phyloP scores from a whole-genome alignment of 2,888 invertebrate species.

The Drosophila picticornis region DNA sequence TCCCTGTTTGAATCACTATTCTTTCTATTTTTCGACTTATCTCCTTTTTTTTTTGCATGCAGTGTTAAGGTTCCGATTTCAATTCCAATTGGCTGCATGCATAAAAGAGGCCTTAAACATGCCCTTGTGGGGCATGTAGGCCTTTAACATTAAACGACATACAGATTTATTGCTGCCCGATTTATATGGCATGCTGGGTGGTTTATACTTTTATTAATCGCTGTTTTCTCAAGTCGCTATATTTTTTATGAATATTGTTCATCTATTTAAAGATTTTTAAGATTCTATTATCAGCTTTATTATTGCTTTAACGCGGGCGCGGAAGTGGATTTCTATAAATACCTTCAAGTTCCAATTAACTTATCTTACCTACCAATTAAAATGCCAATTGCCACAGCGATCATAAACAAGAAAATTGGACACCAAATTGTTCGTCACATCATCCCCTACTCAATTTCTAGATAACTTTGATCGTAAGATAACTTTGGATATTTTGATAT shows the following conservation, averaged over 20 bases:
- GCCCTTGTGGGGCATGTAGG: constrained; percentile 21
- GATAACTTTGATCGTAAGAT: background rate
- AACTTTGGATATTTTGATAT: background rate
- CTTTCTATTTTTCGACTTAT: constrained; percentile 14
- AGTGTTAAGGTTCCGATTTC: constrained; percentile 51
- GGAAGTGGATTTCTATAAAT: background rate
- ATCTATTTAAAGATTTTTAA: background rate
- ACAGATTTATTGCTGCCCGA: background rate
- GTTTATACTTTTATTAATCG: background rate
- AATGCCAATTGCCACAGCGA: background rate
- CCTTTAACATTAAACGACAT: constrained; percentile 24
- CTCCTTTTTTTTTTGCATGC: constrained; percentile 31
- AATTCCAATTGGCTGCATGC: constrained; percentile 54
- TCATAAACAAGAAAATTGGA: background rate
- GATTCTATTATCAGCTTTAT: background rate
- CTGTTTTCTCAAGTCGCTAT: background rate
- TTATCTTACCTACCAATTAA: background rate
- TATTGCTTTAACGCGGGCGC: background rate
- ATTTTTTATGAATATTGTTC: background rate
- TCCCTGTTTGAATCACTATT: constrained; percentile 35
- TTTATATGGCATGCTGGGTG: constrained; percentile 7
- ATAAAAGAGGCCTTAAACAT: constrained; percentile 18
- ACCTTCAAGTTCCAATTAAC: background rate
- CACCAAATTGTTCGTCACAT: background rate
- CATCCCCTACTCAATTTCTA: background rate